These are phyloP conservation scores for Myotis pilosus DNA, from an alignment of 2,797 vertebrate genomes.

Conservation along the genomic window DNA sequence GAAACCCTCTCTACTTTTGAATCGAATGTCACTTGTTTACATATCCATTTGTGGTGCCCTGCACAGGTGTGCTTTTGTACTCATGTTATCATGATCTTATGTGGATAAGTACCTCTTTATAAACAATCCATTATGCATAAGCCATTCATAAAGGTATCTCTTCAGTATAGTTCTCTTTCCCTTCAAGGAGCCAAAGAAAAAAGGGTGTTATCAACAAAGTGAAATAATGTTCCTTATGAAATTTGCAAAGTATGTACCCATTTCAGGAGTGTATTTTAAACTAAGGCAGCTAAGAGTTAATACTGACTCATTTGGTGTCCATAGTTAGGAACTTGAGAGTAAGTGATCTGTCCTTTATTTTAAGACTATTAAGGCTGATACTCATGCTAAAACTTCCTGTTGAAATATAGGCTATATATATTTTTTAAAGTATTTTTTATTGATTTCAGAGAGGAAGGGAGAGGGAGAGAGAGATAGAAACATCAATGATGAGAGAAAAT, in stretches of 20 bases:
- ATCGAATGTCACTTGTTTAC: not conserved
- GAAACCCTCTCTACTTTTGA: not conserved
- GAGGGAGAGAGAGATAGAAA: too few species aligned
- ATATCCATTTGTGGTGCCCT: not conserved
- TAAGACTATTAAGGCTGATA: conserved; percentile 13
- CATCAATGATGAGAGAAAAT: too few species aligned
- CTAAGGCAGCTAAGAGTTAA: not conserved
- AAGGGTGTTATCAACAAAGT: not conserved
- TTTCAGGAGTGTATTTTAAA: conserved; percentile 5
- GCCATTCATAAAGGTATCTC: not conserved
- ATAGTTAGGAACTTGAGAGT: conserved; percentile 9
- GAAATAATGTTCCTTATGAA: conserved; percentile 1
- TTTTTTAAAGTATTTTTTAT: not conserved
- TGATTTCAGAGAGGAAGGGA: too few species aligned
- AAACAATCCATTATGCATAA: not conserved
- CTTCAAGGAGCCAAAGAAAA: not conserved
- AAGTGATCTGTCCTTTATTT: not conserved
- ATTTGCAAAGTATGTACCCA: not conserved
- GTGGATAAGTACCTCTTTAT: not conserved
- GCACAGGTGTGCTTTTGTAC: not conserved
- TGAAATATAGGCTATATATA: not conserved
- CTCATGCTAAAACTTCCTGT: not conserved
- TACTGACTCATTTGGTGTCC: not conserved
- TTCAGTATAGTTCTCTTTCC: not conserved
- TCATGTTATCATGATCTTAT: not conserved